A percentile compares a stretch with the other conserved stretches of the same genome.
phyloP scores from a whole-genome alignment of 2,113 vertebrate genomes.

The Centrocercus urophasianus region DNA sequence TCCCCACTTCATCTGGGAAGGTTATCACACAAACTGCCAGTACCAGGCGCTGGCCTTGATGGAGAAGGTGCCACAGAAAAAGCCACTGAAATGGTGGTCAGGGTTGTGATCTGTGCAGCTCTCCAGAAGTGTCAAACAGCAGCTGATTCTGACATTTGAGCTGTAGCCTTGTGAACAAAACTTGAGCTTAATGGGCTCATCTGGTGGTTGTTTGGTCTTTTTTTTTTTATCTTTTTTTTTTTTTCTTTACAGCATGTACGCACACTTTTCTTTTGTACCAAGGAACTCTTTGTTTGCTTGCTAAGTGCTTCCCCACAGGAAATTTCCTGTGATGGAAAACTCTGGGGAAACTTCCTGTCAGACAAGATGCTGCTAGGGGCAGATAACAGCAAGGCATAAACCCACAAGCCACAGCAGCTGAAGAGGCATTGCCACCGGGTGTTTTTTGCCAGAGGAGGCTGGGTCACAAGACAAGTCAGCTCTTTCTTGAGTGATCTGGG shows the following conservation, averaged over 20 bases:
- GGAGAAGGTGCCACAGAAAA: neutral
- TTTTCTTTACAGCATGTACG: neutral
- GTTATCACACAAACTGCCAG: neutral
- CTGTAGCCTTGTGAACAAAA: neutral
- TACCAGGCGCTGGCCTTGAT: neutral
- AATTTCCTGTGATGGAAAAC: slow-evolving; percentile 82
- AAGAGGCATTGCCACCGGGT: neutral
- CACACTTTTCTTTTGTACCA: slow-evolving; percentile 1
- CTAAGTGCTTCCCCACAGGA: slow-evolving; percentile 80
- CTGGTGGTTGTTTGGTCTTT: neutral
- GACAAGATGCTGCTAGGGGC: slow-evolving; percentile 57
- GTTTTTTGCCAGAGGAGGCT: neutral
- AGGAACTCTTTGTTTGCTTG: slow-evolving; percentile 70
- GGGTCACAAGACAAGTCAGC: slow-evolving; percentile 17
- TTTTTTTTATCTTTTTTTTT: neutral
- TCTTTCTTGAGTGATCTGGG: neutral
- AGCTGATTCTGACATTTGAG: neutral
- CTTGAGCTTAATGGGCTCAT: neutral
- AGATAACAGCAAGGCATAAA: slow-evolving; percentile 67
- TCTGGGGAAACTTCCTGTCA: slow-evolving; percentile 81
- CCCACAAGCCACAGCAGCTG: slow-evolving; percentile 39
- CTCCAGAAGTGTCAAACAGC: neutral
- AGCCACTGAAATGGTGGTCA: neutral
- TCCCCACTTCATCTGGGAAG: neutral
- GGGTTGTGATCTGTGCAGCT: neutral